Percentiles rank a stretch among this genome's conserved stretches.
phyloP scores from a whole-genome alignment of 2,113 vertebrate species.

The Pteronura brasiliensis region DNA sequence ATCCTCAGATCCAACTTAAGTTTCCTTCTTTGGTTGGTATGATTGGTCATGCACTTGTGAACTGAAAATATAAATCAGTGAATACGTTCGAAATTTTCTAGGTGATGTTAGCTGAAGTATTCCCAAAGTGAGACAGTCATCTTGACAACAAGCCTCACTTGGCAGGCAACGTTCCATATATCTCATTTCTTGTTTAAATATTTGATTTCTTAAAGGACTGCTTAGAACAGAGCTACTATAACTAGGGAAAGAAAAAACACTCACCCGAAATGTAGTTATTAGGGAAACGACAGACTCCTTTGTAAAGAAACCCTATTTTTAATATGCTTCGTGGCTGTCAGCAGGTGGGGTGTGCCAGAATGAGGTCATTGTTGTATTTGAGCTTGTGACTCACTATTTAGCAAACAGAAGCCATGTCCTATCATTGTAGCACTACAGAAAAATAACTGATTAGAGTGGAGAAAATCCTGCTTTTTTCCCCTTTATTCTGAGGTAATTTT shows the following conservation, averaged over 20 bases:
- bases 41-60: neutral
- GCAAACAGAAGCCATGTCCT: constrained; percentile 57
- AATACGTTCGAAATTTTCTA: constrained; percentile 34
- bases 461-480: constrained; percentile 11
- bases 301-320: constrained; percentile 53
- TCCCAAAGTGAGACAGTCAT: constrained; percentile 18
- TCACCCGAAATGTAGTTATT: constrained; percentile 50
- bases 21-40: constrained; percentile 1
- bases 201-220: constrained; percentile 40
- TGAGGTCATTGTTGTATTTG: neutral
- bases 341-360: neutral
- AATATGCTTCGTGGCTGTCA: constrained; percentile 46
- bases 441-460: constrained; percentile 35
- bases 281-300: constrained; percentile 30
- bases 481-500: constrained; percentile 32
- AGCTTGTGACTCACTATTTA: constrained; percentile 44
- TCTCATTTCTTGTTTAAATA: constrained; percentile 59
- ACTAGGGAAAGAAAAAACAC: constrained; percentile 40
- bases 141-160: constrained; percentile 12
- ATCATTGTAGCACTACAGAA: neutral
- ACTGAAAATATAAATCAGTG: constrained; percentile 57
- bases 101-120: neutral
- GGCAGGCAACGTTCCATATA: neutral
- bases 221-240: constrained; percentile 29
- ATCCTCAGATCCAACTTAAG: neutral